Evolutionary conservation across 2,888 invertebrate genomes (phyloP).

Genomic region (Atrina japonica): DNA sequence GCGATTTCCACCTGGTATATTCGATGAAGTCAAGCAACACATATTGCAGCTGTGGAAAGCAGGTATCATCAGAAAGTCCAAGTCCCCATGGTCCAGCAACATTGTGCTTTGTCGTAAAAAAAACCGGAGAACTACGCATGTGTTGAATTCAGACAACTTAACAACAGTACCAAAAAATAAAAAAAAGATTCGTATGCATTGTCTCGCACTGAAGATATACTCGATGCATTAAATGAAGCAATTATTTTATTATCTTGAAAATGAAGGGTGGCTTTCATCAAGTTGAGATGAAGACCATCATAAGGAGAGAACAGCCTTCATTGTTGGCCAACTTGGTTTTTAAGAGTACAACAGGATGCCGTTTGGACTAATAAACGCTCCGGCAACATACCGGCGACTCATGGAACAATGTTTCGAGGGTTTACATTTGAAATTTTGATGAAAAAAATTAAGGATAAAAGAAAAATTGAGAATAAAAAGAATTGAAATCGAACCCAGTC

Average conservation of each 20-base stretch:
- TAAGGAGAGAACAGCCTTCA: constrained; percentile 44
- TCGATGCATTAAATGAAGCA: constrained; percentile 30
- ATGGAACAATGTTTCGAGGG: constrained; percentile 45
- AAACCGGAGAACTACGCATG: constrained; percentile 25
- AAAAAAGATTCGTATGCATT: constrained; percentile 28
- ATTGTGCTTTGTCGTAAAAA: constrained; percentile 30
- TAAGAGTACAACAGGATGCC: constrained; percentile 61
- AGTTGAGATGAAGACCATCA: constrained; percentile 35
- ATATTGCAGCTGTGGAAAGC: constrained; percentile 36
- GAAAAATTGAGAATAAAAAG: too few relatives aligned
- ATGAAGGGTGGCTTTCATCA: constrained; percentile 34
- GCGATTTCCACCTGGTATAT: constrained; percentile 34
- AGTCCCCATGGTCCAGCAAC: constrained; percentile 31
- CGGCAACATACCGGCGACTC: constrained; percentile 60
- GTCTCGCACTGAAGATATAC: constrained; percentile 13
- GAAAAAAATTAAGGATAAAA: too few relatives aligned
- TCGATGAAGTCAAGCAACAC: constrained; percentile 41
- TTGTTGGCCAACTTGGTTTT: constrained; percentile 41
- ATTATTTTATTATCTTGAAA: constrained; percentile 31
- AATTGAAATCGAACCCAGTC: too few relatives aligned
- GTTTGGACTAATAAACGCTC: constrained; percentile 62
- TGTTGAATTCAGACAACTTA: constrained; percentile 29
- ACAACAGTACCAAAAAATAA: constrained; percentile 32
- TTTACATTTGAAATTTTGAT: constrained; percentile 33
- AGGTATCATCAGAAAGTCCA: constrained; percentile 26